Evolutionary conservation across 2,888 invertebrate species (phyloP).

Genomic region (Cremastinae sp.): DNA sequence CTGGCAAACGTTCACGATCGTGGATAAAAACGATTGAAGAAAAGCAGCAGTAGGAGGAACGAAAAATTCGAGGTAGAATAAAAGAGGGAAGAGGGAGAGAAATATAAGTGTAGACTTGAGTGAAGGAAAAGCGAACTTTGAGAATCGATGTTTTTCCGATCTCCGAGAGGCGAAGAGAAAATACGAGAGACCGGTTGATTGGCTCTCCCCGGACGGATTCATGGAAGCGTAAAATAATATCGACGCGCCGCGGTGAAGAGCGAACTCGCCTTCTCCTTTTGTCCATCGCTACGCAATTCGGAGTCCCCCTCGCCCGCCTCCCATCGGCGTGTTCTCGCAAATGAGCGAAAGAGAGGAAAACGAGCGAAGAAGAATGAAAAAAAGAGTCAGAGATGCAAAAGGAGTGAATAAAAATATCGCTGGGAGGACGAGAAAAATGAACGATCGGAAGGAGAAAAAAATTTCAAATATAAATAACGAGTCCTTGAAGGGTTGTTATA

Average conservation of each 20-base stretch:
- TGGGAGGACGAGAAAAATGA: neutral
- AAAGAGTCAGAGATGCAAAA: no score
- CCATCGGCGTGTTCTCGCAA: neutral
- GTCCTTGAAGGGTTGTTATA: no score
- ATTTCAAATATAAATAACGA: no score
- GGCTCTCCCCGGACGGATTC: constrained; percentile 61
- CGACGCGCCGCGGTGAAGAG: constrained; percentile 39
- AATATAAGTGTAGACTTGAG: constrained; percentile 1
- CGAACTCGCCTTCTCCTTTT: constrained; percentile 16
- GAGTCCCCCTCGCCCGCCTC: no score
- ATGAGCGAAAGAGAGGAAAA: no score
- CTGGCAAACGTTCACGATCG: no score
- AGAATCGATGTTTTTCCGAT: constrained; percentile 47
- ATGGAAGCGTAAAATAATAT: constrained; percentile 66
- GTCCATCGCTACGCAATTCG: neutral
- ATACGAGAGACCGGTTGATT: constrained; percentile 59
- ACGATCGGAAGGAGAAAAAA: constrained; percentile 6
- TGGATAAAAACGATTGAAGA: no score
- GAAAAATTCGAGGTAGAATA: neutral
- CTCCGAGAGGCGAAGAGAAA: constrained; percentile 54
- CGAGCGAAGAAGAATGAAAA: neutral
- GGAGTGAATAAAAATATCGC: constrained; percentile 18
- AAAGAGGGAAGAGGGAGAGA: neutral
- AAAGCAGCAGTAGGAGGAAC: neutral
- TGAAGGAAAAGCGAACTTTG: constrained; percentile 46